Evolutionary conservation across 1,140 invertebrate genomes (phyloP).

Genomic region (Bursaphelenchus mucronatus): DNA sequence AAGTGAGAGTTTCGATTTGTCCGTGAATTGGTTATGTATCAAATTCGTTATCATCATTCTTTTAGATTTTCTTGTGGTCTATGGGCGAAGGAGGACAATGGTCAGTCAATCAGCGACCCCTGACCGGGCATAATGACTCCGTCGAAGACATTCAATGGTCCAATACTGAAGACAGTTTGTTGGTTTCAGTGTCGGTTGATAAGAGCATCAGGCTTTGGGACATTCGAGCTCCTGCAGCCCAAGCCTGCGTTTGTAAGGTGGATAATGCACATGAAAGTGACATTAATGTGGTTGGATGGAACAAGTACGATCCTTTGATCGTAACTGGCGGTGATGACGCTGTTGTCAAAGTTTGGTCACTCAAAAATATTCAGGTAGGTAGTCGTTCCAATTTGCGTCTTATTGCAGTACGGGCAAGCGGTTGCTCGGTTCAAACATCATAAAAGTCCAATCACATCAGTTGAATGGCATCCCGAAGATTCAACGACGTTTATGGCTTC

Average conservation of each 20-base stretch:
- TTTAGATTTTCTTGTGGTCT: slow-evolving; percentile 85
- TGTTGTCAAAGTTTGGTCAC: slow-evolving; percentile 86
- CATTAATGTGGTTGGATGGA: slow-evolving; percentile 97
- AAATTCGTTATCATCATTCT: slow-evolving; percentile 28
- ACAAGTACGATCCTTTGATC: slow-evolving; percentile 75
- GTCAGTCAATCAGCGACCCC: slow-evolving; percentile 81
- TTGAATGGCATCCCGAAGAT: slow-evolving; percentile 93
- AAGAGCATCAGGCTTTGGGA: slow-evolving; percentile 51
- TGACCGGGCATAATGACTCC: slow-evolving; percentile 80
- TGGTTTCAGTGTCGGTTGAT: slow-evolving; percentile 53
- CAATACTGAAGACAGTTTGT: slow-evolving; percentile 81
- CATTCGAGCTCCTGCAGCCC: slow-evolving; percentile 71
- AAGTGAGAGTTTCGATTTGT: slow-evolving; percentile 32
- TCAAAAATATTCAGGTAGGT: slow-evolving; percentile 75
- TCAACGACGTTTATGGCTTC: slow-evolving; percentile 84
- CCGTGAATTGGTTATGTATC: slow-evolving; percentile 6
- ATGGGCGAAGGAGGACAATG: slow-evolving; percentile 72
- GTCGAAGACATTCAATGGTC: slow-evolving; percentile 98
- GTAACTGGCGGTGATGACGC: slow-evolving; percentile 93
- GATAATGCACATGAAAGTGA: slow-evolving; percentile 81
- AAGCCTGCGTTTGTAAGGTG: slow-evolving; percentile 86
- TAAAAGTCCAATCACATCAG: slow-evolving; percentile 80
- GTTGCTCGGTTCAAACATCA: slow-evolving; percentile 91
- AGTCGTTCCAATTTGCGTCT: slow-evolving; percentile 3
- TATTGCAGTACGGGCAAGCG: slow-evolving; percentile 65